Conservation (phyloP, 2,888 invertebrate species). For the Nezara viridula region DNA sequence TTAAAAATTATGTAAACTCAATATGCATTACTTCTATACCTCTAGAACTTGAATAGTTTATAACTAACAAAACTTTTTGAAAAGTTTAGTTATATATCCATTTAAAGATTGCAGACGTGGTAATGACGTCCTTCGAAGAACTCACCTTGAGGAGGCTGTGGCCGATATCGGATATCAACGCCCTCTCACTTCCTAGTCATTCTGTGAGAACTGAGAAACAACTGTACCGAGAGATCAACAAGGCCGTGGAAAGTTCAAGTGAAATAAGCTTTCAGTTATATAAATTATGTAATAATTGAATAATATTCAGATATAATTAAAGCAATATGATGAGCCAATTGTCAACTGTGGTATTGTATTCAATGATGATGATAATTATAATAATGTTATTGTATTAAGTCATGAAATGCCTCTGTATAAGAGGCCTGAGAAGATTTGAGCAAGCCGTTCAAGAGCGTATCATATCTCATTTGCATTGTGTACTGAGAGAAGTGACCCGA, state of each 20-base stretch:
- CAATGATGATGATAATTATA: too few species aligned
- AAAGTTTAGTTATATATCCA: too few species aligned
- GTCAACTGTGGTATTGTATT: too few species aligned
- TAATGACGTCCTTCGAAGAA: neutral
- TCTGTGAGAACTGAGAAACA: neutral
- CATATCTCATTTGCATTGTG: neutral
- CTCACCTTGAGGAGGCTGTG: neutral
- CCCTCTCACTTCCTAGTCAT: constrained; percentile 14
- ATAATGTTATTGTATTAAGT: neutral
- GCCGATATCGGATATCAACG: neutral
- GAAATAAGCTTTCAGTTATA: neutral
- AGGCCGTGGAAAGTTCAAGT: neutral
- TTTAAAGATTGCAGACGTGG: neutral
- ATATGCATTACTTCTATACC: too few species aligned
- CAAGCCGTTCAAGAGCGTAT: neutral
- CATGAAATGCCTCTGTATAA: neutral
- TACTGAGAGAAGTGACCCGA: neutral
- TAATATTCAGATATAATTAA: too few species aligned
- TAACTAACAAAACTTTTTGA: too few species aligned
- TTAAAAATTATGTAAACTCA: too few species aligned
- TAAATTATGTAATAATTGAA: too few species aligned
- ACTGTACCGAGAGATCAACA: neutral
- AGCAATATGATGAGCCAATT: too few species aligned
- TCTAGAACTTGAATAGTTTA: too few species aligned
- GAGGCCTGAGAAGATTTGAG: neutral